phyloP scores from a whole-genome alignment of 2,888 invertebrate genomes.

The Oscheius sp. region DNA sequence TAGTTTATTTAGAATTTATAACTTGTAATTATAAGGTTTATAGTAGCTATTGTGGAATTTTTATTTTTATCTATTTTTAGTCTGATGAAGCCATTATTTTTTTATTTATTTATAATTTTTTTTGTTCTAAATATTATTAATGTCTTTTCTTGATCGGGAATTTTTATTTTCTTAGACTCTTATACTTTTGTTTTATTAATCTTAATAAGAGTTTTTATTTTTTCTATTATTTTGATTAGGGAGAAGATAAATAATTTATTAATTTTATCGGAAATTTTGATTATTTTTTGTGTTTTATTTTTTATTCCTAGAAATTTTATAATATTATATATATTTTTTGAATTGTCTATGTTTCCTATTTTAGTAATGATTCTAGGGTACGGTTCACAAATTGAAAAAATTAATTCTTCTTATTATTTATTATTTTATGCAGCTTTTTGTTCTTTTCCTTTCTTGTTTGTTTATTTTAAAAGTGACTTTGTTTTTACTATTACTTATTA shows the following conservation, averaged over 20 bases:
- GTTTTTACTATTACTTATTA: conserved; percentile 47
- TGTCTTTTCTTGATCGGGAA: conserved; percentile 76
- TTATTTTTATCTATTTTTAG: conserved; percentile 44
- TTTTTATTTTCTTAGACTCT: conserved; percentile 76
- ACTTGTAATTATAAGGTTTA: conserved; percentile 58
- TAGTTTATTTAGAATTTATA: conserved; percentile 58
- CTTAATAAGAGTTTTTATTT: conserved; percentile 56
- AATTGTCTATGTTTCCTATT: conserved; percentile 58
- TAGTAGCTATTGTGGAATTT: conserved; percentile 49
- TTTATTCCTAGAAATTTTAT: conserved; percentile 58
- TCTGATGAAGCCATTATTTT: conserved; percentile 50
- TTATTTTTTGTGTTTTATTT: conserved; percentile 53
- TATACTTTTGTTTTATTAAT: conserved; percentile 51
- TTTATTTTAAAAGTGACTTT: conserved; percentile 51
- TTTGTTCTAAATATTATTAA: conserved; percentile 49
- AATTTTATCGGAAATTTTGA: conserved; percentile 46
- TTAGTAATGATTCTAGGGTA: conserved; percentile 57
- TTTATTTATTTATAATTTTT: conserved; percentile 72
- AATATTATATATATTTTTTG: conserved; percentile 60
- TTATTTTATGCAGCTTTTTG: conserved; percentile 60
- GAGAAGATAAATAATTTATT: conserved; percentile 52
- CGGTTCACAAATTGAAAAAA: conserved; percentile 60
- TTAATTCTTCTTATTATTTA: conserved; percentile 59
- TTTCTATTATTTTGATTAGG: conserved; percentile 49
- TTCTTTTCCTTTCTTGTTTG: conserved; percentile 58